Evolutionary conservation across 2,113 vertebrate genomes (phyloP).

Genomic region (Hippocampus abdominalis): DNA sequence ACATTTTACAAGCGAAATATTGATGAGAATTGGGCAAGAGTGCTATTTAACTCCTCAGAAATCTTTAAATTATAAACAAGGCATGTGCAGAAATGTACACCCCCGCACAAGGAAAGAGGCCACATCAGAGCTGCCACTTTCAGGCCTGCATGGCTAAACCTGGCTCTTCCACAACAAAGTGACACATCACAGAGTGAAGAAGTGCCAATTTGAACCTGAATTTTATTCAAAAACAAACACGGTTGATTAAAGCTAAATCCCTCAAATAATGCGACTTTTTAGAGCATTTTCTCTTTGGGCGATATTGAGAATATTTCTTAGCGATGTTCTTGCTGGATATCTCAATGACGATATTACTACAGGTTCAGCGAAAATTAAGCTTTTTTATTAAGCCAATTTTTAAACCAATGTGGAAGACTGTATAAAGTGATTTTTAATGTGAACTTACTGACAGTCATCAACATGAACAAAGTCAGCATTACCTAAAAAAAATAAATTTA

Average conservation of each 20-base stretch:
- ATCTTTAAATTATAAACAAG: conserved; percentile 68
- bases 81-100: conserved; percentile 51
- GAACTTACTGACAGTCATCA: too few species aligned
- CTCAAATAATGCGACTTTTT: conserved; percentile 22
- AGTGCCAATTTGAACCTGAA: conserved; percentile 37
- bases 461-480: too few species aligned
- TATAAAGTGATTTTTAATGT: too few species aligned
- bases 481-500: too few species aligned
- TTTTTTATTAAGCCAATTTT: too few species aligned
- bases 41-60: conserved; percentile 69
- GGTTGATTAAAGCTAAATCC: conserved; percentile 11
- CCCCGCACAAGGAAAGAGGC: conserved; percentile 41
- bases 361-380: too few species aligned
- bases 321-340: too few species aligned
- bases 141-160: conserved; percentile 31
- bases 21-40: conserved; percentile 67
- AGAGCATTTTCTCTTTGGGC: conserved; percentile 16
- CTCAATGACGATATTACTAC: too few species aligned
- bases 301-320: not conserved
- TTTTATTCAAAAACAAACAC: conserved; percentile 38
- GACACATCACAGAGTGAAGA: conserved; percentile 24
- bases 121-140: conserved; percentile 60
- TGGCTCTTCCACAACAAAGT: conserved; percentile 41
- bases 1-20: conserved; percentile 67
- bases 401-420: too few species aligned